A percentile compares a stretch with the other conserved stretches of the same genome.
Evolutionary conservation across 1,140 invertebrate species (phyloP).

Genomic region (Bombus huntii): DNA sequence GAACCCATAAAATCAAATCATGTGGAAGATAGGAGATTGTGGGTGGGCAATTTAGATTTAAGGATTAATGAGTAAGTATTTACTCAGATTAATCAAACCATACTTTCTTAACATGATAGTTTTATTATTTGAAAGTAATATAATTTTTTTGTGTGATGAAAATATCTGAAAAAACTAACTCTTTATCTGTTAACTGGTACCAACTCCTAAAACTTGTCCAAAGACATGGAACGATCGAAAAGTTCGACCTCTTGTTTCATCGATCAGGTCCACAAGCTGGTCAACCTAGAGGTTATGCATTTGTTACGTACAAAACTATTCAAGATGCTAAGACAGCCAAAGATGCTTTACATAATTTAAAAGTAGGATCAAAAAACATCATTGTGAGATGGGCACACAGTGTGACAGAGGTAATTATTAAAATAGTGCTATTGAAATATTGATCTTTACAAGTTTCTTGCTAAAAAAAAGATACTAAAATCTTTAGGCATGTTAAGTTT

Average conservation of each 20-base stretch:
- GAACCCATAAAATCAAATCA: conserved; percentile 84
- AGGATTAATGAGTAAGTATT: conserved; percentile 95
- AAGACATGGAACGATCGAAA: conserved; percentile 94
- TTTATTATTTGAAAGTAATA: conserved; percentile 12
- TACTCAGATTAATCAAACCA: conserved; percentile 40
- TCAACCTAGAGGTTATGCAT: conserved; percentile 95
- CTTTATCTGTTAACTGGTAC: conserved; percentile 88
- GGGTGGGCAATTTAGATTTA: conserved; percentile 95
- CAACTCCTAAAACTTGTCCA: conserved; percentile 96
- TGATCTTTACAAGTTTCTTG: neutral
- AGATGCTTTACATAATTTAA: conserved; percentile 88
- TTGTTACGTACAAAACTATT: conserved; percentile 90
- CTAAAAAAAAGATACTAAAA: neutral
- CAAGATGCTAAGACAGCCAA: conserved; percentile 87
- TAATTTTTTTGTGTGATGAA: conserved; percentile 26
- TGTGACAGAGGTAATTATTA: conserved; percentile 85
- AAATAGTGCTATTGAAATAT: neutral
- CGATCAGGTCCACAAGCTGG: conserved; percentile 93
- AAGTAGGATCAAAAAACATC: conserved; percentile 89
- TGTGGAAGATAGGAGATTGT: conserved; percentile 89
- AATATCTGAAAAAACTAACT: conserved; percentile 68
- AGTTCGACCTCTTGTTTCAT: conserved; percentile 97
- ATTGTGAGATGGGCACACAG: conserved; percentile 92
- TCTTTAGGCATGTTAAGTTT: neutral
- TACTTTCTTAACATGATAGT: neutral